Evolutionary conservation across 2,113 vertebrate genomes (phyloP).

Genomic region (Nycticebus coucang): DNA sequence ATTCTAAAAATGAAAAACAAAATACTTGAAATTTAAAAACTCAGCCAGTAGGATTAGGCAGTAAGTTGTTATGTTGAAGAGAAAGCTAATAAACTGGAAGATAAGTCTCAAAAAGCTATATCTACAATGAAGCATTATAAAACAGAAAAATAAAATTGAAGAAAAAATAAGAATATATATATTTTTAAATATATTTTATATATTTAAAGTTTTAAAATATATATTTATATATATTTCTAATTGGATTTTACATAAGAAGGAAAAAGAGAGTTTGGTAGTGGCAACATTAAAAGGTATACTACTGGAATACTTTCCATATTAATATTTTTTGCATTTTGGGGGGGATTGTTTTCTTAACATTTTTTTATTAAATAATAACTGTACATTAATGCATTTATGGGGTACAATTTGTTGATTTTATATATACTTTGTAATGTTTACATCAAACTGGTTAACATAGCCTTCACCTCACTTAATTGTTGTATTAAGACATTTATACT

Average conservation of each 20-base stretch:
- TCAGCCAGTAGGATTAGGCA: not conserved
- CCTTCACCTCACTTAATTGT: no score
- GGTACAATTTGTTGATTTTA: no score
- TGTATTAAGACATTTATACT: no score
- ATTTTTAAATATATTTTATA: no score
- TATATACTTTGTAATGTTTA: no score
- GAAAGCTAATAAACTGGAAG: slow-evolving; percentile 11
- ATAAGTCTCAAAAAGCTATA: not conserved
- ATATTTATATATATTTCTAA: not conserved
- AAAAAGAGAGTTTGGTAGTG: not conserved
- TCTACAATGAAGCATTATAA: not conserved
- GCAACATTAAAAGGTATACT: not conserved
- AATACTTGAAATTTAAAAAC: not conserved
- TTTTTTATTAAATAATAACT: no score
- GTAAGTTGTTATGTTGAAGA: not conserved
- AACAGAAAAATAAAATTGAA: not conserved
- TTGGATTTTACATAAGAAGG: not conserved
- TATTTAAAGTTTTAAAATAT: not conserved
- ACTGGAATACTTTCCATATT: not conserved
- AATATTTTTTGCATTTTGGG: no score
- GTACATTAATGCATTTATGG: no score
- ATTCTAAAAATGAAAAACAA: slow-evolving; percentile 17
- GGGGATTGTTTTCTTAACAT: no score
- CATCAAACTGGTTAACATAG: no score
- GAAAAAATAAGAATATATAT: no score